phyloP scores from a whole-genome alignment of 1,140 invertebrate genomes.

The Hypsibius dujardini region DNA sequence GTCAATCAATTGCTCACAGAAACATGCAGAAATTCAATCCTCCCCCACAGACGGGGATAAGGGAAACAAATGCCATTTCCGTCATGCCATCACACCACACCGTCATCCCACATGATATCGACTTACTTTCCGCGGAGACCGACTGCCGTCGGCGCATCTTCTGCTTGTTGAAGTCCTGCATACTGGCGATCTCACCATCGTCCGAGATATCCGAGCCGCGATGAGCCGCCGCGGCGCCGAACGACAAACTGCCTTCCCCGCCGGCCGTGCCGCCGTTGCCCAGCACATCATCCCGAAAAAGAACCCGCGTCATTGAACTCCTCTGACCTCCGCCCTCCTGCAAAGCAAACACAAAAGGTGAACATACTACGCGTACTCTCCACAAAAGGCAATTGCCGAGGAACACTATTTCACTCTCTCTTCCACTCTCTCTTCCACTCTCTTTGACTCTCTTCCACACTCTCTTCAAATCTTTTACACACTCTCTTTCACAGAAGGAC shows the following conservation, averaged over 20 bases:
- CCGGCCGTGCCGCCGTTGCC: not conserved
- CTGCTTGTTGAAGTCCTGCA: not conserved
- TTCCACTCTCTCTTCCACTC: too few relatives aligned
- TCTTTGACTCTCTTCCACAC: too few relatives aligned
- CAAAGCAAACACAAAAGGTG: not conserved
- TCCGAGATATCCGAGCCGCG: constrained; percentile 1
- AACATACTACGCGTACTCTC: constrained; percentile 3
- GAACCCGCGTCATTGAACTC: not conserved
- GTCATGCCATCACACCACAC: too few relatives aligned
- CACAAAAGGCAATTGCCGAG: too few relatives aligned
- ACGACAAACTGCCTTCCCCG: not conserved
- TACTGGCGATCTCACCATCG: not conserved
- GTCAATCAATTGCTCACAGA: too few relatives aligned
- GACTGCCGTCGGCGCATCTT: constrained; percentile 12
- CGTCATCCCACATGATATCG: too few relatives aligned
- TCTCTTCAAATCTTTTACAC: too few relatives aligned
- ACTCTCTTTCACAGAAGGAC: too few relatives aligned
- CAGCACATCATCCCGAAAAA: constrained; percentile 14
- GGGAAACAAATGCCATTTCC: too few relatives aligned
- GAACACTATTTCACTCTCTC: too few relatives aligned
- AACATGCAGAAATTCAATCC: too few relatives aligned
- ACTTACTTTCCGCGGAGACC: constrained; percentile 14
- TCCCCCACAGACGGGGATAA: too few relatives aligned
- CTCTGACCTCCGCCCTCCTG: not conserved
- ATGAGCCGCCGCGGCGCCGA: not conserved